Base-by-base conservation (phyloP, 2,797 vertebrate genomes). In the Sternarchorhynchus goeldii region DNA sequence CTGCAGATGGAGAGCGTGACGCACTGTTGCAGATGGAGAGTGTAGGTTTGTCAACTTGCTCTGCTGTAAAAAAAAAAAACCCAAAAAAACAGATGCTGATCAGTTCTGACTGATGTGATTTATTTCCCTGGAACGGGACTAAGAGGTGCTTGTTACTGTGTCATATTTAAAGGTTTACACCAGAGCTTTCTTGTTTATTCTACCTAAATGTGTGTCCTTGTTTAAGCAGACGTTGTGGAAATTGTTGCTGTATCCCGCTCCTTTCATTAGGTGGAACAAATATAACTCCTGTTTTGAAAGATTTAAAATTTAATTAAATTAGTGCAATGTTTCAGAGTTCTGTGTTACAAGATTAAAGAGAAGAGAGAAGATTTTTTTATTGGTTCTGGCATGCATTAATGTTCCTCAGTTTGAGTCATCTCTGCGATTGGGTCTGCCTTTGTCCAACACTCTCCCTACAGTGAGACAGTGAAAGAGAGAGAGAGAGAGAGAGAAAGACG, bases 401-500 rank as follows among this genome's bases (percentile, higher is more conserved):
- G 29, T 29, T 57, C 16, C 10, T 57, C 39, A n/a, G 60, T 29
- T 0, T 79, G 34, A 79, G 76, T 76, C 60, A 16, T 32, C 50
- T 45, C 45, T 25, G 25, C 53, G 67, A 80, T 73, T 77, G 53
- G 62, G 29, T 60, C 64, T 70, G 69, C 73, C 56, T 82, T 75
- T 82, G 36, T 92, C 88, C 91, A 87, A 90, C 55, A 25, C 53
- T 69, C 20, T 14, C 20, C 69, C 50, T 16, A 50, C 67, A 60
- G 64, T 34, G 18, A 59, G 85, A 87, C 86, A 89, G 83, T 85
- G 85, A 87, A 88, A 90, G 88, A 89, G 84, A 72, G 67, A 57
- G 59, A 79, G 32, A 77, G 55, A 71, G 72, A 69, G 18, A 7
- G 66, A 55, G 17, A 31, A 60, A 77, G 18, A 16, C 70, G 75